phyloP scores from a whole-genome alignment of 2,797 vertebrate genomes.

The Trematomus bernacchii region DNA sequence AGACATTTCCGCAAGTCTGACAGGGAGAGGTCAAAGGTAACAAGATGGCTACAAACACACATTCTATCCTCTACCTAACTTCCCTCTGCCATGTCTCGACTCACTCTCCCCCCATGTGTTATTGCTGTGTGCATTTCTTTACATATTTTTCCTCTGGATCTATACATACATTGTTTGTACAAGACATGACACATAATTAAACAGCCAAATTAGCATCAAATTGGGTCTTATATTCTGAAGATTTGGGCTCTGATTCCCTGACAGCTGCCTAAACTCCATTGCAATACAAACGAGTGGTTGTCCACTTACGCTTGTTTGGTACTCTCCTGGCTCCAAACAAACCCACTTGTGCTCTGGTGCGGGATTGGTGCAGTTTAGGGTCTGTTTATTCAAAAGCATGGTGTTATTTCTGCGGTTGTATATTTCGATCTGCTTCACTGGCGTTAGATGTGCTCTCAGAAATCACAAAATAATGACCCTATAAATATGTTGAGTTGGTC shows the following conservation, averaged over 20 bases:
- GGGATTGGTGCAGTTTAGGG: background rate
- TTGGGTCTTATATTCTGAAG: background rate
- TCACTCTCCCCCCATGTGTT: background rate
- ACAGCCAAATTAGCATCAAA: background rate
- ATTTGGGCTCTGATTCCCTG: background rate
- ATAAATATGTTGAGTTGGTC: background rate
- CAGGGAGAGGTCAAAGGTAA: slow-evolving; percentile 60
- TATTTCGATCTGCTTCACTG: background rate
- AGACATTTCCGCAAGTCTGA: slow-evolving; percentile 72
- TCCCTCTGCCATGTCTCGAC: background rate
- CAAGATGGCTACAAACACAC: slow-evolving; percentile 52
- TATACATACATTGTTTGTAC: background rate
- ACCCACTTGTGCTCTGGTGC: background rate
- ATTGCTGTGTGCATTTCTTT: background rate
- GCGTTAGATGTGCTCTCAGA: background rate
- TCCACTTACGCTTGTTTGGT: background rate
- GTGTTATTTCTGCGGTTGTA: background rate
- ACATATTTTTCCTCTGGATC: background rate
- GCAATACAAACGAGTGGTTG: background rate
- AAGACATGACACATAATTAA: background rate
- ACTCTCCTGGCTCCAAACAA: slow-evolving; percentile 1
- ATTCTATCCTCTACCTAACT: slow-evolving; percentile 38
- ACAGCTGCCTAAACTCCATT: background rate
- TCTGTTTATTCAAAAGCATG: background rate
- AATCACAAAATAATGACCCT: background rate